These are phyloP conservation scores for Corythucha ciliata DNA, from an alignment of 2,888 invertebrate genomes.

Conservation along the genomic window DNA sequence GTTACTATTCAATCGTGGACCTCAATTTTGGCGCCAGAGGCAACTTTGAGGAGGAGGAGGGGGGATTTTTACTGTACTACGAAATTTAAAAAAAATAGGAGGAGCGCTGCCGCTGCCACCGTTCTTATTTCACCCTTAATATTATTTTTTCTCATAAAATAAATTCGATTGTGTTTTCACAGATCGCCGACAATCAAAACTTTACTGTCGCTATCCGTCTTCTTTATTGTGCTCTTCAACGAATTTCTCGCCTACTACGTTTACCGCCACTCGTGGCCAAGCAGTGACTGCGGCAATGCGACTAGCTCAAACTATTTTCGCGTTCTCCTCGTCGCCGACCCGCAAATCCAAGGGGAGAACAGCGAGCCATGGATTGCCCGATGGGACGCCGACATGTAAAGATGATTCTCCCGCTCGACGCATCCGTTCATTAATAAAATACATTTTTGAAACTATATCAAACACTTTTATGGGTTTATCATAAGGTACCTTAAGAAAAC, in stretches of 20 bases:
- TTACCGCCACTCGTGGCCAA: constrained; percentile 41
- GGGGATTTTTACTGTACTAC: no score
- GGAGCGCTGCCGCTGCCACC: no score
- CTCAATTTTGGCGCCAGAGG: no score
- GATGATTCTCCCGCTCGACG: neutral
- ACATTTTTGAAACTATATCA: neutral
- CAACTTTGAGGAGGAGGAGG: no score
- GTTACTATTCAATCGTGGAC: no score
- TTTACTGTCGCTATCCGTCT: no score
- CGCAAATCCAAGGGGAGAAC: constrained; percentile 78
- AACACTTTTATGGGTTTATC: neutral
- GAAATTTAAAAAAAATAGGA: no score
- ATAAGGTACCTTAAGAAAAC: constrained; percentile 68
- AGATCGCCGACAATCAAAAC: no score
- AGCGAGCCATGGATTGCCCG: constrained; percentile 62
- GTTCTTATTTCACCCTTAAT: no score
- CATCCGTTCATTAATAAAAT: neutral
- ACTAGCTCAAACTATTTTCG: constrained; percentile 48
- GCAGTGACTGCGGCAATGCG: constrained; percentile 41
- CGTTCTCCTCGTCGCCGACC: constrained; percentile 74
- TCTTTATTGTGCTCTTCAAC: neutral
- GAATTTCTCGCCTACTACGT: neutral
- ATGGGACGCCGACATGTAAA: constrained; percentile 83
- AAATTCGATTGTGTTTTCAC: no score
- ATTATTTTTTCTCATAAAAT: no score